Base-by-base conservation (phyloP, 2,113 vertebrate genomes). In the Anarrhichthys ocellatus region DNA sequence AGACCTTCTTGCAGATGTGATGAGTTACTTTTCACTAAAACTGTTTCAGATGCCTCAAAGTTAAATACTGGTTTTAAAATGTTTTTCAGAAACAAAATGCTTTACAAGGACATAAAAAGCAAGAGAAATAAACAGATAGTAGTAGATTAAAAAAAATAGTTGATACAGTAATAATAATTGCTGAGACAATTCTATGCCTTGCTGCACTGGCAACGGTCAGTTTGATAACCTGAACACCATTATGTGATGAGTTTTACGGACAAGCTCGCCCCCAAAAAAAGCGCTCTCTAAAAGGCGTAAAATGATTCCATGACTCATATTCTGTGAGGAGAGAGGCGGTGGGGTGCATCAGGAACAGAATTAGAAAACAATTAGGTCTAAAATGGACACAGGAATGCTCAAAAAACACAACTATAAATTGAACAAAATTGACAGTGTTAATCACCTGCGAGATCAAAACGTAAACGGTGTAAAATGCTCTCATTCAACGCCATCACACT, bases 401-500 rank as follows among this genome's bases (percentile, higher is more conserved):
- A 42, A 65, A 44, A 62, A 62, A 7, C 7, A 46, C 62, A 64
- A 20, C 74, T n/a, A 44, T 1, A 40, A 9, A 9, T 2, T 46
- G 10, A 81, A 40, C 5, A 56, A 24, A 81, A 65, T 0, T 81
- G 78, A 79, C 75, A 68, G 56, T 44, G 27, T 64, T 77, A 73
- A 86, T 84, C 75, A 87, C 32, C 48, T 67, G 32, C 42, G 17
- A 42, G 59, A 74, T 44, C 22, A 66, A 24, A 42, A 81, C 40
- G 27, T 22, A 78, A 75, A 65, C 18, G 48, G 72, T 75, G 42
- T 58, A 69, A 64, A 82, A 79, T 77, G 0, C 48, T 59, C 18
- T 71, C 11, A 72, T 84, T 81, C 84, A 70, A 77, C 29, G 6
- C 38, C 63, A 46, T 69, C 4, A 0, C 86, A 88, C 70, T 78